These are phyloP conservation scores for Hiodon tergisus DNA, from an alignment of 2,113 vertebrate genomes.

Conservation along the genomic window DNA sequence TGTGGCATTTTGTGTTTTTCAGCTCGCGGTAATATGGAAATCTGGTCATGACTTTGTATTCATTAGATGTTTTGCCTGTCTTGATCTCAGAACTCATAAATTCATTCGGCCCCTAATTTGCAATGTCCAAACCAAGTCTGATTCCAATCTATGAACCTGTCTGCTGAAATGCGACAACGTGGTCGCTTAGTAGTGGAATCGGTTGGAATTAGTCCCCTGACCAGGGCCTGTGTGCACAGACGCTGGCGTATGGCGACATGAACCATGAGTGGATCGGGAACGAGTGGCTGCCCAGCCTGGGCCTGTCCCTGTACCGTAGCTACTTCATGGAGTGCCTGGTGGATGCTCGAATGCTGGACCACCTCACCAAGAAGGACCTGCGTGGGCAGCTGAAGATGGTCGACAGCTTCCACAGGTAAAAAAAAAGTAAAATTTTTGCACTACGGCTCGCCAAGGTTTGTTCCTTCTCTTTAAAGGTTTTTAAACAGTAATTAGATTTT, in stretches of 20 bases:
- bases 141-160: neutral
- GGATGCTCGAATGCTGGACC: conserved; percentile 96
- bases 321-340: conserved; percentile 99
- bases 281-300: conserved; percentile 91
- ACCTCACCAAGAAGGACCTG: conserved; percentile 95
- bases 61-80: no score
- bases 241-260: conserved; percentile 93
- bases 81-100: neutral
- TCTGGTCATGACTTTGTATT: no score
- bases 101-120: neutral
- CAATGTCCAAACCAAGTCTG: neutral
- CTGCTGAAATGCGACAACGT: neutral
- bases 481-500: neutral
- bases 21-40: neutral
- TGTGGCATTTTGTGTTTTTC: neutral
- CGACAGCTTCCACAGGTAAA: conserved; percentile 92
- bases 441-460: neutral
- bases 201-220: neutral
- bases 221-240: conserved; percentile 56
- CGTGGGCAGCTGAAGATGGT: conserved; percentile 97
- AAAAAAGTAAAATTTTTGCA: no score
- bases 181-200: neutral
- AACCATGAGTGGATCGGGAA: conserved; percentile 99
- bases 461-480: neutral
- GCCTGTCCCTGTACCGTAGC: conserved; percentile 92